Conservation (phyloP, 2,113 vertebrate genomes). For the Sylvilagus bachmani region DNA sequence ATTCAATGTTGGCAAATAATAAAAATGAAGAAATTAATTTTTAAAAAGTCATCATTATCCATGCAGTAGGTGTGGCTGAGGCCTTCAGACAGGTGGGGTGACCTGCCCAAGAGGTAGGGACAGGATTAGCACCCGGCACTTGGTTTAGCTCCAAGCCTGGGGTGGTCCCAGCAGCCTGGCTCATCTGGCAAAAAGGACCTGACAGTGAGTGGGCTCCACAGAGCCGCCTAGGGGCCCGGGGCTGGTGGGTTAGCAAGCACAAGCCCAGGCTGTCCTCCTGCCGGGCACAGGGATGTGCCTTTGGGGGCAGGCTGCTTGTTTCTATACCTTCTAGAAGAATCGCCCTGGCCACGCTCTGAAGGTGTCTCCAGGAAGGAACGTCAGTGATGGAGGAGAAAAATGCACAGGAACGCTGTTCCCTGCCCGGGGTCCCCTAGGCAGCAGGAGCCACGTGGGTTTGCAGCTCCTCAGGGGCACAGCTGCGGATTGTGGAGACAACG, state of each 20-base stretch:
- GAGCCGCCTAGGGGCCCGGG: not conserved
- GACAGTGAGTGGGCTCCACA: accelerated
- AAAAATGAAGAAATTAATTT: too few species aligned
- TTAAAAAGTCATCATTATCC: not conserved
- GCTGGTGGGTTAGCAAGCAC: not conserved
- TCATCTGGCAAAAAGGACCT: not conserved
- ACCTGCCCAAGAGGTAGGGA: not conserved
- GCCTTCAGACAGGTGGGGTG: not conserved
- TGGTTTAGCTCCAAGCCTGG: not conserved
- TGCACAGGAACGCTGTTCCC: accelerated
- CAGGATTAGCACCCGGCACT: not conserved
- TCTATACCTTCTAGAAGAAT: not conserved
- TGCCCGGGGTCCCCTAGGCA: accelerated
- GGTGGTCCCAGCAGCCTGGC: not conserved
- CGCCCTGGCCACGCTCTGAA: not conserved
- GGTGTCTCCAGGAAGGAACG: not conserved
- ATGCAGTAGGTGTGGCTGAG: not conserved
- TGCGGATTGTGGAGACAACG: not conserved
- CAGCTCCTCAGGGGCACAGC: not conserved
- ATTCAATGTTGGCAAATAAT: too few species aligned
- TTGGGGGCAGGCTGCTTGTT: not conserved
- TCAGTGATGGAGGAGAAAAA: accelerated
- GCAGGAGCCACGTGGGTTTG: accelerated
- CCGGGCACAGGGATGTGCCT: not conserved
- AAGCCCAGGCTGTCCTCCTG: accelerated